Evolutionary conservation across 2,888 invertebrate species (phyloP), one percentile per base, ranked within the genome.

Genomic region (Parasteatoda lunata): DNA sequence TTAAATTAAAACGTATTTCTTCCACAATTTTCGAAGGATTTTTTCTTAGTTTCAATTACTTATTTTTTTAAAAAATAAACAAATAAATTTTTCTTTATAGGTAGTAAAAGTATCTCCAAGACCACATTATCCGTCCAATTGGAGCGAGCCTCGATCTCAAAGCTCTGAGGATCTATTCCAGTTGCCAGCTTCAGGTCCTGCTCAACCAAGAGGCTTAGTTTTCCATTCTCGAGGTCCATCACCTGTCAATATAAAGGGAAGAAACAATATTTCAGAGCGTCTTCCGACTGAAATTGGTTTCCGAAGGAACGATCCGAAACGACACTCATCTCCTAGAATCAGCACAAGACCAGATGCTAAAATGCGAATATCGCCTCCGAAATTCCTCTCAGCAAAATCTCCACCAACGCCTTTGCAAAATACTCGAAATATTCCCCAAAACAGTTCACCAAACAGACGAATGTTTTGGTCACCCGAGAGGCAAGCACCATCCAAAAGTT

Each of bases 111-210:
- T 85, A n/a, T 76, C 85, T 13, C 85, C 85, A 2, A 79, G 80
- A 49, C 76, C 76, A 11, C 78, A 85, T 30, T 54, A 70, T 30
- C 80, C 77, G 13, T 72, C 70, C 47, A 82, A 81, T 30, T 80
- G 81, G 77, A 79, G 59, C 30, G 82, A 88, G 15, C 68, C 54
- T n/a, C 84, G 82, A 4, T 84, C 88, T 6, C 88, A 88, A 13
- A 88, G 88, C 47, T 84, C 88, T 4, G 88, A 88, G 68, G 81
- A 88, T 8, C 68, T 88, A n/a, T 88, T 77, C 45, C 80, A 80
- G 51, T 54, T 66, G 15, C 75, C 70, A 7, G 45, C 83, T 5
- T 78, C 82, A 1, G 78, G 80, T 13, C 71, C 82, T 4, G 78
- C 45, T 52, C 81, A 78, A 68, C 68, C 72, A 13, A 82, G 73